Base-by-base conservation (phyloP, 2,888 invertebrate species). In the Netelia melanura region DNA sequence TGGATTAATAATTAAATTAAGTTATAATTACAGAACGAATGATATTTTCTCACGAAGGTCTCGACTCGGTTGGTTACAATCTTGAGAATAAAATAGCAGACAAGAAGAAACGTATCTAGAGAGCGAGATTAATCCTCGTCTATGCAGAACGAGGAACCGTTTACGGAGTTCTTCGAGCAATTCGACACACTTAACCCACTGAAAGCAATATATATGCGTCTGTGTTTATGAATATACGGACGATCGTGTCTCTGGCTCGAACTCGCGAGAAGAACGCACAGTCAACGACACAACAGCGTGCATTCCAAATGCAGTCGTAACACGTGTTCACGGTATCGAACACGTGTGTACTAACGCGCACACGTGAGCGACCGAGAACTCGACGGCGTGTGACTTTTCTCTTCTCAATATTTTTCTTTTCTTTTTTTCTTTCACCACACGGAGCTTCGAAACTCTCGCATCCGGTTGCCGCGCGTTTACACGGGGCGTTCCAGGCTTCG, bases 221-320 rank as follows among this genome's bases (percentile, higher is more conserved):
- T 58, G 17, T 21, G 8, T 17, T n/a, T 64, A 38, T 62, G 17
- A 25, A 79, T 54, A 14, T 23, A 54, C 10, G 3, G 25, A 65
- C 9, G 10, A 43, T 43, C 43, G n/a, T 48, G 48, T 14, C 3
- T 65, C 44, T 68, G 25, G 17, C 43, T 58, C 30, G 64, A 81
- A 65, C 61, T 44, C 81, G 71, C 30, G 77, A 62, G 74, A 68
- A 21, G 62, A 81, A 77, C 68, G 54, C 30, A 78, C 64, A 10
- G 72, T 43, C n/a, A 56, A 48, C 62, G 43, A 52, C 38, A 62
- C 56, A 54, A 44, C 38, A 54, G 64, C 56, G 56, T 30, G 71
- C 75, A 80, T 67, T 79, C 82, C 85, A 77, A 85, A 85, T 85
- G 79, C 82, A 85, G 82, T 76, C 44, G 79, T 80, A 85, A 85